These are phyloP conservation scores for Yponomeuta evonymella DNA, from an alignment of 2,888 invertebrate species.

Conservation along the genomic window DNA sequence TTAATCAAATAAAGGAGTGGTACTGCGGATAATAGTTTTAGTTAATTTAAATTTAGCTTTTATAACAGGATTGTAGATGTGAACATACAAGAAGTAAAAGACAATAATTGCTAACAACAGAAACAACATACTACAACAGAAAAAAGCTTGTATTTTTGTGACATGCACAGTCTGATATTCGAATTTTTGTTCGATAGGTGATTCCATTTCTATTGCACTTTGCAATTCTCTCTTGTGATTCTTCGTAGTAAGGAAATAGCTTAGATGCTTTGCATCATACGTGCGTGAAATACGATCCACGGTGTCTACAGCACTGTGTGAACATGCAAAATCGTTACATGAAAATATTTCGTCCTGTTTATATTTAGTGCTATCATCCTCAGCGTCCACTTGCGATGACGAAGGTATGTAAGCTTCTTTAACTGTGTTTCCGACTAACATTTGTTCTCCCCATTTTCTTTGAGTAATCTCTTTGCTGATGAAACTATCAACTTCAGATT, in stretches of 20 bases:
- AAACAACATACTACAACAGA: not conserved
- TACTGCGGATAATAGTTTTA: not conserved
- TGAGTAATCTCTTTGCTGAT: not conserved
- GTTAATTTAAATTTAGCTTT: not conserved
- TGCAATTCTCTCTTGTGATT: not conserved
- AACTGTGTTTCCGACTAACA: not conserved
- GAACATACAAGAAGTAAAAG: not conserved
- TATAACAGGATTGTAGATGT: not conserved
- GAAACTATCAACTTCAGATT: not conserved
- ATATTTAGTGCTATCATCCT: too few species aligned
- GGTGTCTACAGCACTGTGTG: not conserved
- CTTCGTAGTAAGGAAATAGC: not conserved
- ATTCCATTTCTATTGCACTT: not conserved
- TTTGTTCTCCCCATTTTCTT: not conserved
- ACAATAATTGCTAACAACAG: not conserved
- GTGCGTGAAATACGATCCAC: not conserved
- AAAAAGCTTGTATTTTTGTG: not conserved
- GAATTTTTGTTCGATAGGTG: not conserved
- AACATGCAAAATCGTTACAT: not conserved
- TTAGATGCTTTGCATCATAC: not conserved
- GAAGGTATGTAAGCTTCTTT: too few species aligned
- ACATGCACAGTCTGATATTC: not conserved
- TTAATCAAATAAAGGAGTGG: not conserved
- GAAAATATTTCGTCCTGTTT: too few species aligned
- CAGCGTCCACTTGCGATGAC: too few species aligned